Base-by-base conservation (phyloP, 1,140 invertebrate genomes). In the Zophobas morio region DNA sequence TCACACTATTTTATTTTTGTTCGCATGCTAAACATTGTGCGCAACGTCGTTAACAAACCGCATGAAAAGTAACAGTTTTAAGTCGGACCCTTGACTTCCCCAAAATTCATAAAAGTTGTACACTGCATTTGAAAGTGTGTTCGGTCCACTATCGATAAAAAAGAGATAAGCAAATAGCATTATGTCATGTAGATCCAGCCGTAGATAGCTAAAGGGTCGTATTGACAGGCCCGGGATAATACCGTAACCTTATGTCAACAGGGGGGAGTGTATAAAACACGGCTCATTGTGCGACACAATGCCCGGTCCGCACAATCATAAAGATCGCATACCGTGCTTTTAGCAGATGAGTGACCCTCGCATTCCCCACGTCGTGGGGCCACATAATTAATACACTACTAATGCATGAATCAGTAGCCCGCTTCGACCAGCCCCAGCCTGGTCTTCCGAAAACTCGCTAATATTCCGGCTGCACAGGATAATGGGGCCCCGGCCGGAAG, bases 161-260 rank as follows among this genome's bases (percentile, higher is more conserved):
- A 75, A 75, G 74, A 60, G 57, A 49, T 49, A 42, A 49, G 56
- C 54, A 71, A 53, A 76, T 57, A 51, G 47, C 54, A 76, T 63
- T 47, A 42, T 49, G 42, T 42, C 60, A 42, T 66, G 60, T 39
- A 66, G 60, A 66, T 66, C 40, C 37, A 66, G 60, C 60, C 40
- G 60, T 54, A 74, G 46, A 75, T 36, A 51, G 75, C 70, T 76
- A 76, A 76, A 76, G 72, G 75, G 74, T 70, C 70, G 53, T 63
- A 76, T 79, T 72, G 76, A 79, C 70, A 53, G 75, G 71, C 74
- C 76, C 20, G 37, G 47, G 54, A 76, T 79, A 79, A 79, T 79
- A 57, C 74, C 74, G 75, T 76, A 79, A 79, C 78, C 78, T 79
- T 79, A 79, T 79, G 78, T 79, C 78, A 79, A 79, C 78, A 79